phyloP scores from a whole-genome alignment of 2,888 invertebrate species.

The Celastrina argiolus region DNA sequence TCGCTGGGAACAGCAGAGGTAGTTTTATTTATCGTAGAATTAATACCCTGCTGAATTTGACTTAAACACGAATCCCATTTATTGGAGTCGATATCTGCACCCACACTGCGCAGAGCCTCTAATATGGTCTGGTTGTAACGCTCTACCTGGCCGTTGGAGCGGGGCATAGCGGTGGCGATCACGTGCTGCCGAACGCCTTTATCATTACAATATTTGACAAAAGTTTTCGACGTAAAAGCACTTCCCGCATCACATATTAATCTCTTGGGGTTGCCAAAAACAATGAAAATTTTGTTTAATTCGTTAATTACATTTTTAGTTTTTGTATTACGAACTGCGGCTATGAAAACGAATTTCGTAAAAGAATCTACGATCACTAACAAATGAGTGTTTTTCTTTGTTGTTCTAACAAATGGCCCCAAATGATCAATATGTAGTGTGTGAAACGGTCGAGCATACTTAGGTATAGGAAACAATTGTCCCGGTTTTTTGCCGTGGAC shows the following conservation, averaged over 20 bases:
- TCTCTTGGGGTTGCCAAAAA: constrained; percentile 23
- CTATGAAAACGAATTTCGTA: constrained; percentile 23
- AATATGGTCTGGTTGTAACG: constrained; percentile 35
- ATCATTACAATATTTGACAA: constrained; percentile 30
- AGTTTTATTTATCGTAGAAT: constrained; percentile 31
- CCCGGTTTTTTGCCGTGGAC: constrained; percentile 33
- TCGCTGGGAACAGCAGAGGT: constrained; percentile 33
- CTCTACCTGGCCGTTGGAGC: constrained; percentile 35
- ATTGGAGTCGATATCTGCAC: constrained; percentile 23
- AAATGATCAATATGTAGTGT: constrained; percentile 39
- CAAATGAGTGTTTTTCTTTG: constrained; percentile 10
- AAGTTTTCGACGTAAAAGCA: constrained; percentile 35
- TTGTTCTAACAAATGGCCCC: constrained; percentile 21
- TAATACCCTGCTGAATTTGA: constrained; percentile 32
- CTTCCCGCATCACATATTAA: constrained; percentile 30
- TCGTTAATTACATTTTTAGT: constrained; percentile 13
- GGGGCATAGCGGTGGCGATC: constrained; percentile 31
- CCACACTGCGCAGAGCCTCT: constrained; percentile 31
- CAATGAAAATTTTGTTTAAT: constrained; percentile 21
- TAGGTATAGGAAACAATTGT: constrained; percentile 32
- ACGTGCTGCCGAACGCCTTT: constrained; percentile 29
- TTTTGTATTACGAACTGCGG: constrained; percentile 3
- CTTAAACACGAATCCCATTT: constrained; percentile 32
- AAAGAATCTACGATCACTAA: constrained; percentile 22
- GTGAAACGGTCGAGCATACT: constrained; percentile 37